These are phyloP conservation scores for Bombus impatiens DNA, from an alignment of 1,140 invertebrate species.

Conservation along the genomic window DNA sequence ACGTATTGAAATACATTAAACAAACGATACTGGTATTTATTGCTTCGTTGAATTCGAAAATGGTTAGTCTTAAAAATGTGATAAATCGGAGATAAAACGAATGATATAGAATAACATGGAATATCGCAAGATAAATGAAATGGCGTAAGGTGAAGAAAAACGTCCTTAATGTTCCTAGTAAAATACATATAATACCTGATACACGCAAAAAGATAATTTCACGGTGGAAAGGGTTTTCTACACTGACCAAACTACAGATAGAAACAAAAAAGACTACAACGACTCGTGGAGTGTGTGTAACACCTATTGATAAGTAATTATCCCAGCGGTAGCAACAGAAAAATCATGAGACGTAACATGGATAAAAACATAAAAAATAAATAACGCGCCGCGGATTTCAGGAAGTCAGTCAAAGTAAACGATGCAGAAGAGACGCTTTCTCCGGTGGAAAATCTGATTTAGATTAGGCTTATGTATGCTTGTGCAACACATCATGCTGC, in stretches of 20 bases:
- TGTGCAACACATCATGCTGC: slow-evolving; percentile 56
- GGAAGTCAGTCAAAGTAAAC: slow-evolving; percentile 47
- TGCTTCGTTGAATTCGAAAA: neutral
- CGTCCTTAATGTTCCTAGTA: neutral
- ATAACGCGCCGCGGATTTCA: slow-evolving; percentile 27
- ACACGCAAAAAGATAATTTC: neutral
- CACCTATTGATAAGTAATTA: neutral
- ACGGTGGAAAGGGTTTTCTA: neutral
- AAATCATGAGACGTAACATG: neutral
- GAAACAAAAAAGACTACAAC: neutral
- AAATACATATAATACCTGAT: neutral
- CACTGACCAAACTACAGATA: neutral
- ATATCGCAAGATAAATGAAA: too few relatives aligned
- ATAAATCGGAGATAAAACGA: neutral
- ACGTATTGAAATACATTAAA: neutral
- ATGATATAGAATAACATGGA: neutral
- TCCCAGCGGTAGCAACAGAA: neutral
- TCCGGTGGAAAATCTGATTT: slow-evolving; percentile 65
- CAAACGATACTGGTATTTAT: neutral
- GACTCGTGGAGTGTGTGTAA: neutral
- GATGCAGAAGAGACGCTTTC: slow-evolving; percentile 67
- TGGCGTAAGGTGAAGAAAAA: neutral
- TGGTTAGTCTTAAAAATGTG: neutral
- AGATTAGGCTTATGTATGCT: slow-evolving; percentile 55
- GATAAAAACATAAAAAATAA: neutral